phyloP scores from a whole-genome alignment of 2,113 vertebrate genomes.

The Chaetops frenatus region DNA sequence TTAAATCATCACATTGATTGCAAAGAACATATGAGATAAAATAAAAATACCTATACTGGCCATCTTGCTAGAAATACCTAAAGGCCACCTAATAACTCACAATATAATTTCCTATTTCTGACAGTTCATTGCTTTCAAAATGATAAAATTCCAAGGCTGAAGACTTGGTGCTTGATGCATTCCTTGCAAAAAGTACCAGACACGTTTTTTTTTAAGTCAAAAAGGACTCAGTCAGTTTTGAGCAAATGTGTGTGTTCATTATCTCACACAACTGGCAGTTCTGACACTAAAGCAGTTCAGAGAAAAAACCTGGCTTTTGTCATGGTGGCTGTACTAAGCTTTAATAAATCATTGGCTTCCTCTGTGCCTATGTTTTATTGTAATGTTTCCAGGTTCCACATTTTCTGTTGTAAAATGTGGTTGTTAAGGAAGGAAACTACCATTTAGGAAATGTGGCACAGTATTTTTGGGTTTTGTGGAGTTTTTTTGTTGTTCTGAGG shows the following conservation, averaged over 20 bases:
- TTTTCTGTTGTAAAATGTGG: background rate
- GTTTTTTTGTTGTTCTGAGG: background rate
- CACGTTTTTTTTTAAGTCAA: background rate
- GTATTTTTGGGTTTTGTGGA: background rate
- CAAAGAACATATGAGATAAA: background rate
- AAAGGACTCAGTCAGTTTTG: background rate
- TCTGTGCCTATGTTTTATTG: background rate
- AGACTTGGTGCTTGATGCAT: background rate
- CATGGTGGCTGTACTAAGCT: background rate
- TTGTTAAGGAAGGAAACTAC: background rate
- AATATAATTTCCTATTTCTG: background rate
- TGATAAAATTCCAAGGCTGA: background rate
- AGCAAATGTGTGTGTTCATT: background rate
- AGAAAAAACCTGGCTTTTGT: background rate
- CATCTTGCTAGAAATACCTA: background rate
- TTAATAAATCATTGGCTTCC: background rate
- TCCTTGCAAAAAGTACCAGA: background rate
- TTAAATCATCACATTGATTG: background rate
- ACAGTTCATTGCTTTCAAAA: background rate
- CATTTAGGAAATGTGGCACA: background rate
- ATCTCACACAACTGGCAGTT: background rate
- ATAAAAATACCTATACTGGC: background rate
- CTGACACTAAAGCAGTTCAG: background rate
- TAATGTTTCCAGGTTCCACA: background rate
- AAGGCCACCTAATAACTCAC: background rate